These are phyloP conservation scores for Sweltsa coloradensis DNA, from an alignment of 1,140 invertebrate genomes.

Conservation along the genomic window DNA sequence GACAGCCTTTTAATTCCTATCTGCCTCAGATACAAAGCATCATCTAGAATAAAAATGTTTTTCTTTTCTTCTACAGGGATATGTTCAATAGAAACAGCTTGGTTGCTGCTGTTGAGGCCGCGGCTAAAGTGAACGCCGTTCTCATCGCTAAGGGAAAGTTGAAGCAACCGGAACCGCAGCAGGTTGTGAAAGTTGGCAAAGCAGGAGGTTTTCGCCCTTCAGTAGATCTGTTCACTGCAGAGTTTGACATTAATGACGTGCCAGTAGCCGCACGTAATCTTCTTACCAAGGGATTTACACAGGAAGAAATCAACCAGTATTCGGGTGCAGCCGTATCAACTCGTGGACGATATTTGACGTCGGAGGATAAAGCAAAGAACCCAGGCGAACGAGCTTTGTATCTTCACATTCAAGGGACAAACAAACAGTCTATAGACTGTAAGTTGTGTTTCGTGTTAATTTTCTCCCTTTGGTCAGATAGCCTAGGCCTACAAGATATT, in stretches of 20 bases:
- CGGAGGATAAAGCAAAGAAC: constrained; percentile 38
- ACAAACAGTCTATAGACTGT: constrained; percentile 45
- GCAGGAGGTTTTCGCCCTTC: constrained; percentile 28
- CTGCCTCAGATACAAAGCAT: too few relatives aligned
- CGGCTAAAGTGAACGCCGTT: constrained; percentile 38
- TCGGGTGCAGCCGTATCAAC: constrained; percentile 49
- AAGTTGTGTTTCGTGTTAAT: too few relatives aligned
- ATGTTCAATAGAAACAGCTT: constrained; percentile 9
- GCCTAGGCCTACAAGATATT: too few relatives aligned
- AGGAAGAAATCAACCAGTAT: constrained; percentile 44
- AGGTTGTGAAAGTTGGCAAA: too few relatives aligned
- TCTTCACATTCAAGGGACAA: constrained; percentile 45
- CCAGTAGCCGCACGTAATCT: constrained; percentile 44
- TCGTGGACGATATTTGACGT: constrained; percentile 44
- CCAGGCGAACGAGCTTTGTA: constrained; percentile 44
- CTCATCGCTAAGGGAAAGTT: constrained; percentile 44
- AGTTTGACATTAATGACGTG: constrained; percentile 52
- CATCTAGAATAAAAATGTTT: too few relatives aligned
- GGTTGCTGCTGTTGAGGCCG: constrained; percentile 21
- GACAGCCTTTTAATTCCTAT: too few relatives aligned
- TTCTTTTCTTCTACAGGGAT: too few relatives aligned
- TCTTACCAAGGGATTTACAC: constrained; percentile 44
- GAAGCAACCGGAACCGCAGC: constrained; percentile 28
- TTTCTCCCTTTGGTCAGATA: too few relatives aligned
- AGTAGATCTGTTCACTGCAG: constrained; percentile 37